A percentile compares a stretch with the other conserved stretches of the same genome.
Conservation (phyloP, 2,888 invertebrate genomes). For the Isoperla grammatica region DNA sequence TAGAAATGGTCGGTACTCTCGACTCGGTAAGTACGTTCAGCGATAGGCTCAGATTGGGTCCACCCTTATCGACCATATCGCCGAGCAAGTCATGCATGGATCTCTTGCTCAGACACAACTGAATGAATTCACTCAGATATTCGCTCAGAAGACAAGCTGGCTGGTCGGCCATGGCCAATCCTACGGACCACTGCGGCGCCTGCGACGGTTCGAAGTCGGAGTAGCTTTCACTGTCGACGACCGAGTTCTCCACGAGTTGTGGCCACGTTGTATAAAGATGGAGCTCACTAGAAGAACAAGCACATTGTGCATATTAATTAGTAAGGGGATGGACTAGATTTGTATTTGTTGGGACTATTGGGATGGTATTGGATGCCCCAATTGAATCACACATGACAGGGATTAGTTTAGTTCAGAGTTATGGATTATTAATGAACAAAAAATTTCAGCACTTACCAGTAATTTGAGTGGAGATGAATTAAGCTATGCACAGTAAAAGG, state of each 20-base stretch:
- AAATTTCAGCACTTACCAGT: no score
- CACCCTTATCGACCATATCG: conserved; percentile 43
- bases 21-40: conserved; percentile 69
- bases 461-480: no score
- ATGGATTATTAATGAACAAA: no score
- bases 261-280: conserved; percentile 82
- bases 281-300: conserved; percentile 53
- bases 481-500: no score
- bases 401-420: no score
- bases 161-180: conserved; percentile 59
- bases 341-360: no score
- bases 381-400: no score
- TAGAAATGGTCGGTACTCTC: conserved; percentile 58
- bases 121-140: conserved; percentile 64
- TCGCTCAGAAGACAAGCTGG: conserved; percentile 73
- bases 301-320: no score
- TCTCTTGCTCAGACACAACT: conserved; percentile 49
- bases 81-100: conserved; percentile 51
- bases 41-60: conserved; percentile 40
- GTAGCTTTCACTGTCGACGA: conserved; percentile 81
- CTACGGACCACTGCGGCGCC: conserved; percentile 71
- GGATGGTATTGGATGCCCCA: no score
- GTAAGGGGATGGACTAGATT: no score
- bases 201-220: conserved; percentile 80
- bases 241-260: conserved; percentile 73